Percentiles rank a stretch among this genome's conserved stretches.
These are phyloP conservation scores for Parnassius glacialis DNA, from an alignment of 2,888 invertebrate genomes.

Conservation along the genomic window DNA sequence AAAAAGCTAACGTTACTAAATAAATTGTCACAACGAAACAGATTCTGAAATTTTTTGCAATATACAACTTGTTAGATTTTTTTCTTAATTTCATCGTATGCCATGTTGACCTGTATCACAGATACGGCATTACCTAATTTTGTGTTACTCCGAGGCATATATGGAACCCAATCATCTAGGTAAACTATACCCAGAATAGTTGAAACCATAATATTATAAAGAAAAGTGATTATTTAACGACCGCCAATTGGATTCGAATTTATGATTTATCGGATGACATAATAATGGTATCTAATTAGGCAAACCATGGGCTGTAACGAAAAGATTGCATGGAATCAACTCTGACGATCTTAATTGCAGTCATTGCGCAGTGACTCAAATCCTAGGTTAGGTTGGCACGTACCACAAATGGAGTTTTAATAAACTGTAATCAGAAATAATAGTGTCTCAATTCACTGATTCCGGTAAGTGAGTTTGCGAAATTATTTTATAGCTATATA, in stretches of 20 bases:
- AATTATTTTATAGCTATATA: background rate
- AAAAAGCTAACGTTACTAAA: too few species aligned
- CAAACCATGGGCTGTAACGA: constrained; percentile 1
- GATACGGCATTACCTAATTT: too few species aligned
- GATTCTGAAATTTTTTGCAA: too few species aligned
- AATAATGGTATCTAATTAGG: background rate
- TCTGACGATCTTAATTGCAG: constrained; percentile 12
- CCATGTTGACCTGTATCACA: too few species aligned
- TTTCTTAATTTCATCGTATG: too few species aligned
- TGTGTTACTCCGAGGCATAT: too few species aligned
- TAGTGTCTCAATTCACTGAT: constrained; percentile 5
- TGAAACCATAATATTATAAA: too few species aligned
- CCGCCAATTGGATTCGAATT: background rate
- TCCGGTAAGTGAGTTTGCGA: constrained; percentile 9
- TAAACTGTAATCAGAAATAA: constrained; percentile 21
- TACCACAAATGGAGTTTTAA: constrained; percentile 11
- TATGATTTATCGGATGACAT: constrained; percentile 1
- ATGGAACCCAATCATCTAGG: too few species aligned
- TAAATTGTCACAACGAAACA: too few species aligned
- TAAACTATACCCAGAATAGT: too few species aligned
- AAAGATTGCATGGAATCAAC: constrained; percentile 2
- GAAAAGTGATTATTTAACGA: background rate
- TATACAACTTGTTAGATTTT: too few species aligned
- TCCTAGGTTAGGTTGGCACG: background rate
- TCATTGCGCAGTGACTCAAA: constrained; percentile 1